phyloP scores from a whole-genome alignment of 2,113 vertebrate species.

The Poeciliopsis turrubarensis region DNA sequence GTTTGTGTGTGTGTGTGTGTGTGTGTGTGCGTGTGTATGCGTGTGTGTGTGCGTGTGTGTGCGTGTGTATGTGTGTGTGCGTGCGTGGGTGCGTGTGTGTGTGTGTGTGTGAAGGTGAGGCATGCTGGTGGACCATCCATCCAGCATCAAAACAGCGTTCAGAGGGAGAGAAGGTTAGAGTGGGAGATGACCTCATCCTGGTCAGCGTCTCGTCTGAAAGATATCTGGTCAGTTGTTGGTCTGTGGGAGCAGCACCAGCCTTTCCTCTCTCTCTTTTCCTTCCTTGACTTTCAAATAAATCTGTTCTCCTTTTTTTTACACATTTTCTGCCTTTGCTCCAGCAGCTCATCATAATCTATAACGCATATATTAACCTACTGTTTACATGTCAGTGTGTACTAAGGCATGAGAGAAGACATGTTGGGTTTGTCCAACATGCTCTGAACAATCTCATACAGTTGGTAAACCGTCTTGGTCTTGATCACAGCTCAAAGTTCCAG shows the following conservation, averaged over 20 bases:
- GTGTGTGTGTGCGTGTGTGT: slow-evolving; percentile 38
- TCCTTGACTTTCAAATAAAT: neutral
- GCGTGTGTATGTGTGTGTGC: slow-evolving; percentile 43
- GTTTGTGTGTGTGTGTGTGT: slow-evolving; percentile 38
- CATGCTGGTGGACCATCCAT: slow-evolving; percentile 87
- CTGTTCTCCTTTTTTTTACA: neutral
- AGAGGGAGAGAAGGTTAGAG: slow-evolving; percentile 93
- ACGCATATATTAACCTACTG: too few relatives aligned
- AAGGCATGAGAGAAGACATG: too few relatives aligned
- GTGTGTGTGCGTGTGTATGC: slow-evolving; percentile 41
- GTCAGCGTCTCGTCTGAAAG: slow-evolving; percentile 97
- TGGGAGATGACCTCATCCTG: slow-evolving; percentile 96
- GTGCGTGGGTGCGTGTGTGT: slow-evolving; percentile 35
- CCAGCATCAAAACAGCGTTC: slow-evolving; percentile 82
- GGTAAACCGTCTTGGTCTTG: too few relatives aligned
- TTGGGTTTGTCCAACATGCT: too few relatives aligned
- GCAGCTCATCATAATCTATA: too few relatives aligned
- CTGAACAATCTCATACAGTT: too few relatives aligned
- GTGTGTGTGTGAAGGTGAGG: slow-evolving; percentile 81
- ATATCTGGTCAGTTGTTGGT: slow-evolving; percentile 88
- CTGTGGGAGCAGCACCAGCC: neutral
- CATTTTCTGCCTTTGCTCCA: too few relatives aligned
- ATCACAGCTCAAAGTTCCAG: too few relatives aligned
- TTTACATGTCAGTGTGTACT: too few relatives aligned
- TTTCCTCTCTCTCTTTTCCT: neutral